Evolutionary conservation across 2,797 vertebrate genomes (phyloP), one percentile per base, ranked within the genome.

Genomic region (Heterohyrax brucei): DNA sequence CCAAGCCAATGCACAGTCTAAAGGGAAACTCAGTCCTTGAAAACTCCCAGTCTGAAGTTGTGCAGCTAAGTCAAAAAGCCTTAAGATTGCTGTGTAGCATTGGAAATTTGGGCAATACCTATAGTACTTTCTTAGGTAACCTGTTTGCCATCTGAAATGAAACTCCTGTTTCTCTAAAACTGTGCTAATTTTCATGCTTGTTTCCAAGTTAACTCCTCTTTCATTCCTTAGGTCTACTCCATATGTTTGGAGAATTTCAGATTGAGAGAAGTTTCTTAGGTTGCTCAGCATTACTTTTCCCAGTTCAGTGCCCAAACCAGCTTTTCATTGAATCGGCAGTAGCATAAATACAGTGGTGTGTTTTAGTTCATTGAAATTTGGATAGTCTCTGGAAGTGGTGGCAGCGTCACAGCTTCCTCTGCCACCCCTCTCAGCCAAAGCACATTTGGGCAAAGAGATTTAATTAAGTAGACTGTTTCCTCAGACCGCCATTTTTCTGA

Each of bases 301-400:
- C 19, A 14, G 1, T n/a, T 61, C 7, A 10, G 44, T 66, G 24
- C 28, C 68, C 83, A 66, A 61, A 56, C 22, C 24, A 19, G 5
- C 8, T 76, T 89, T 91, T 48, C 21, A 14, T 0, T 46, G 39
- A 61, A 5, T n/a, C 48, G 44, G 46, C 64, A 61, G 70, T 19
- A 68, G 48, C n/a, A 9, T 0, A 61, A 44, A 48, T 3, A 5
- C 3, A 62, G 0, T 9, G 21, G 0, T 73, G 83, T 18, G 10
- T 44, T 66, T 89, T 44, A 33, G 4, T 75, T 78, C 72, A 4
- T 1, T 66, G 44, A 75, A 9, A 21, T 39, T 22, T 21, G 10
- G 46, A 53, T 14, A 12, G 19, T n/a, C 44, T 77, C 33, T 70
- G 76, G 33, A n/a, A 24, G 30, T 0, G 3, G 3, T 28, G 9